Base-by-base conservation (phyloP, 64 coral and sea anemone genomes). In the Hydrozoanthus tunicans region DNA sequence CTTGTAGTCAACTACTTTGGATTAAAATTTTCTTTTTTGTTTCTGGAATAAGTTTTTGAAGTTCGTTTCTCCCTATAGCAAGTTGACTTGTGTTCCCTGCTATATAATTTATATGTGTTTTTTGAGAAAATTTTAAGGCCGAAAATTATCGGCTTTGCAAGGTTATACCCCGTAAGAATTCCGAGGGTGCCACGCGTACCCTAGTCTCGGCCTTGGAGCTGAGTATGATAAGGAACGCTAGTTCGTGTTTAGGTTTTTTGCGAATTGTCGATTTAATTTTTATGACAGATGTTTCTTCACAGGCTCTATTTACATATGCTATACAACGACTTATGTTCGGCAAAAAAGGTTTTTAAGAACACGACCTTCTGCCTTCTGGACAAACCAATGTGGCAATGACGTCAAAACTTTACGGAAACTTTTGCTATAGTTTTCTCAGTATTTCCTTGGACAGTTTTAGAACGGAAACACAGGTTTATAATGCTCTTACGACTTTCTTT, bases 171-270 rank as follows among this genome's bases (percentile, higher is more conserved):
- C 68, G 56, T 86, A 8, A 59, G 53, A 86, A 86, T 86, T 86
- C 67, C 83, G 25, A 13, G 83, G 83, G 83, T 86, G 83, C 69
- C 68, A 86, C 9, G 54, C 83, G 83, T 69, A 86, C 69, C 83
- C 67, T 15, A 73, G 83, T 43, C 53, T 85, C 67, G 14, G 32
- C 61, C 27, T 83, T 64, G 79, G 10, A 83, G 58, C 25, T 17
- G 13, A 20, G 66, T 11, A 51, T 67, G 27, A 72, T 14, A 71
- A 27, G 6, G 57, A 73, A 73, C 11, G 17, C 11, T 55, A 3
- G 70, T 83, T 9, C 27, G 12, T 82, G 23, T 85, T 6, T 85
- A 69, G 20, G 23, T n/a, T 3, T 11, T 59, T 27, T 86, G 15
- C 7, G 17, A 70, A 67, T 13, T 84, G 6, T n/a, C 55, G 0